phyloP scores from a whole-genome alignment of 1,140 invertebrate species.

The Anoplolepis gracilipes region DNA sequence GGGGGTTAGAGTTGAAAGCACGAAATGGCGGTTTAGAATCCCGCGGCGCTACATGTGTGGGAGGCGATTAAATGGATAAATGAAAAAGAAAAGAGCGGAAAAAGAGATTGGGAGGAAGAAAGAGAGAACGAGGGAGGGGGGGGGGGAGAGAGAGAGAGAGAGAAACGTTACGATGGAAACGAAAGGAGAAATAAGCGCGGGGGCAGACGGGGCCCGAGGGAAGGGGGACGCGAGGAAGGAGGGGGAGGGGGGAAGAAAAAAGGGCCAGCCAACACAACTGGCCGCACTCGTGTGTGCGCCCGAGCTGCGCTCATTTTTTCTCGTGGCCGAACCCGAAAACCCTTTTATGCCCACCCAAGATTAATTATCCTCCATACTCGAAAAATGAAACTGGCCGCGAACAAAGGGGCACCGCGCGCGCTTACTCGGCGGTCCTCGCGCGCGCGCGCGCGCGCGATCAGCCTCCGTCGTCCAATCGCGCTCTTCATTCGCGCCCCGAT shows the following conservation, averaged over 20 bases:
- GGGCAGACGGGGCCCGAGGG: conserved; percentile 45
- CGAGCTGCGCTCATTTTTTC: conserved; percentile 84
- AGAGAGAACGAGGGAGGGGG: conserved; percentile 27
- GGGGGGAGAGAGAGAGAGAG: conserved; percentile 13
- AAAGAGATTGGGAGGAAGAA: conserved; percentile 37
- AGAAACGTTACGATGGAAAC: conserved; percentile 66
- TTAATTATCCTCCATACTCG: conserved; percentile 85
- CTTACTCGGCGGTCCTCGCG: conserved; percentile 50
- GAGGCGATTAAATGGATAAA: conserved; percentile 67
- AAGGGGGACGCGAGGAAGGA: conserved; percentile 59
- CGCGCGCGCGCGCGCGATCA: conserved; percentile 17
- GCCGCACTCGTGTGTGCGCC: conserved; percentile 69
- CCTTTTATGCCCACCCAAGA: conserved; percentile 85
- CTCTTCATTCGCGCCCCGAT: conserved; percentile 36
- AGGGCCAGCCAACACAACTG: conserved; percentile 76
- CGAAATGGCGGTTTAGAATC: conserved; percentile 67
- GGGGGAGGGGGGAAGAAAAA: conserved; percentile 61
- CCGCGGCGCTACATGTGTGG: conserved; percentile 68
- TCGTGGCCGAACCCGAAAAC: conserved; percentile 84
- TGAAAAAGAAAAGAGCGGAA: conserved; percentile 64
- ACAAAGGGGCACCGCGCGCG: conserved; percentile 78
- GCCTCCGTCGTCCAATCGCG: conserved; percentile 19
- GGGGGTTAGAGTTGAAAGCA: conserved; percentile 38
- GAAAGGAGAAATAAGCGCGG: conserved; percentile 57
- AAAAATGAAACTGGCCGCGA: conserved; percentile 83